These are phyloP conservation scores for Tipula confusa DNA, from an alignment of 2,888 invertebrate species.

Conservation along the genomic window DNA sequence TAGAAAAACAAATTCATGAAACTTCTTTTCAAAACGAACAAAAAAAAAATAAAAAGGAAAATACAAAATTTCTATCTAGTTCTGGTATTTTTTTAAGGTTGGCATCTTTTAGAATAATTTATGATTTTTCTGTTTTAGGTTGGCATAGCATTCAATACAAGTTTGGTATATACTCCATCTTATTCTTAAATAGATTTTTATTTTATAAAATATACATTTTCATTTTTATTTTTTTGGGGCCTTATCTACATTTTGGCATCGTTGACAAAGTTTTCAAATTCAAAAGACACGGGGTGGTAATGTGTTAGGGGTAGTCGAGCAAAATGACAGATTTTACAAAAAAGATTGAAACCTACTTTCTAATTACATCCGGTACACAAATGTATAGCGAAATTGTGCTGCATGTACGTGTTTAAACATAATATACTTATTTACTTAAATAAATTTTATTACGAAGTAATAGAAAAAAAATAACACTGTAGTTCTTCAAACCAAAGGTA, in stretches of 20 bases:
- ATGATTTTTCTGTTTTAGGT: slow-evolving; percentile 3
- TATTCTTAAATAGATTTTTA: slow-evolving; percentile 3
- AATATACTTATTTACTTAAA: too few species aligned
- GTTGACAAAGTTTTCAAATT: not conserved
- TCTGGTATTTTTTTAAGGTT: not conserved
- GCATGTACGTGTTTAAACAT: too few species aligned
- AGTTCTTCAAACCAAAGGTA: too few species aligned
- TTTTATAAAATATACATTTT: not conserved
- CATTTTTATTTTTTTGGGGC: not conserved
- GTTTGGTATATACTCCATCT: not conserved
- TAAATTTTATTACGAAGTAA: too few species aligned
- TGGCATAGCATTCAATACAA: not conserved
- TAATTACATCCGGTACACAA: not conserved
- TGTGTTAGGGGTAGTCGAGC: not conserved
- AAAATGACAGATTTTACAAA: not conserved
- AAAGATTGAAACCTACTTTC: not conserved
- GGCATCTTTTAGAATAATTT: slow-evolving; percentile 3
- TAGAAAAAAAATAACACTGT: too few species aligned
- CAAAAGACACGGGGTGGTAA: not conserved
- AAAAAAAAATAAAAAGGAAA: not conserved
- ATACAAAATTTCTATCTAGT: not conserved
- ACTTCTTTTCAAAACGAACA: not conserved
- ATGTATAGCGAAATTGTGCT: too few species aligned
- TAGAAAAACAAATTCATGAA: not conserved
- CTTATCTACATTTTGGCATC: slow-evolving; percentile 16